These are phyloP conservation scores for Geotrupes spiniger DNA, from an alignment of 2,888 invertebrate genomes.

Conservation along the genomic window DNA sequence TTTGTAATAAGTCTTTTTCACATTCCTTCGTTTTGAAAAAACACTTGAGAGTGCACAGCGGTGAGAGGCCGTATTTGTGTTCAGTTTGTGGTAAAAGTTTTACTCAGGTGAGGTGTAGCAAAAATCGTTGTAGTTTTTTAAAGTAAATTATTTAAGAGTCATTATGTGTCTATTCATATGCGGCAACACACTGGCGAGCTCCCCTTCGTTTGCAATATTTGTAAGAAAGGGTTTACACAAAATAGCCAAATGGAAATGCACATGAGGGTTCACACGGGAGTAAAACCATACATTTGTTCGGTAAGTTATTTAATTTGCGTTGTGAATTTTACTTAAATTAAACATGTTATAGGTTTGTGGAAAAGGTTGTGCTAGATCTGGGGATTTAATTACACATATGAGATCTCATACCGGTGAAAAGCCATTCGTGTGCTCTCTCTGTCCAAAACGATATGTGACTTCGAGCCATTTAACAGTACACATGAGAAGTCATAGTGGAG, in stretches of 20 bases:
- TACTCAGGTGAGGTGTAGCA: slow-evolving; percentile 33
- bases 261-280: slow-evolving; percentile 38
- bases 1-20: slow-evolving; percentile 40
- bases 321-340: no score
- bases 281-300: slow-evolving; percentile 41
- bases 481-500: slow-evolving; percentile 39
- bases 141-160: slow-evolving; percentile 33
- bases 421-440: slow-evolving; percentile 37
- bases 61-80: slow-evolving; percentile 40
- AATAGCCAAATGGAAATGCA: slow-evolving; percentile 42
- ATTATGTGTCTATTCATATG: slow-evolving; percentile 43
- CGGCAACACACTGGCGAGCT: slow-evolving; percentile 43
- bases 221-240: slow-evolving; percentile 40
- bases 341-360: slow-evolving; percentile 37
- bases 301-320: slow-evolving; percentile 31
- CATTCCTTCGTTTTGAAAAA: slow-evolving; percentile 43
- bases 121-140: background rate
- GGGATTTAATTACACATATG: slow-evolving; percentile 40
- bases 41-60: slow-evolving; percentile 39
- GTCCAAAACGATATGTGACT: slow-evolving; percentile 38
- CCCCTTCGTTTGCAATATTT: slow-evolving; percentile 37
- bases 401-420: slow-evolving; percentile 42
- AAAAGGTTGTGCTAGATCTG: slow-evolving; percentile 39
- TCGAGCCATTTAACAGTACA: slow-evolving; percentile 43
- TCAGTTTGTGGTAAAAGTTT: slow-evolving; percentile 41